Evolutionary conservation across 2,888 invertebrate genomes (phyloP).

Genomic region (Nymphalis urticae): DNA sequence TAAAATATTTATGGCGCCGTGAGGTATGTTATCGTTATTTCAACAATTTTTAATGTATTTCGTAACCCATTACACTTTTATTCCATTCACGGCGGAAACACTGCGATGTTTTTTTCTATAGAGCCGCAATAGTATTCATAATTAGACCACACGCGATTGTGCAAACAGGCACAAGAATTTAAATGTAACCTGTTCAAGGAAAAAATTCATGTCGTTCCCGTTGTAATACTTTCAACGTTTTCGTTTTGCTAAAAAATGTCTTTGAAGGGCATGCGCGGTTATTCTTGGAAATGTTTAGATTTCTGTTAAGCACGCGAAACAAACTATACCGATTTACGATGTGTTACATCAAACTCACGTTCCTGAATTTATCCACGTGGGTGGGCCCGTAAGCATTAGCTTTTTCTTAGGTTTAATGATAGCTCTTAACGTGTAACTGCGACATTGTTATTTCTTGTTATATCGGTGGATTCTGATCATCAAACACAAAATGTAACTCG

Average conservation of each 20-base stretch:
- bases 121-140: slow-evolving; percentile 58
- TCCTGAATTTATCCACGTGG: slow-evolving; percentile 71
- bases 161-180: slow-evolving; percentile 71
- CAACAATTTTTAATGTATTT: slow-evolving; percentile 52
- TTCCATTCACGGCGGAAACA: slow-evolving; percentile 49
- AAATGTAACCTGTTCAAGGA: slow-evolving; percentile 72
- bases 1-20: slow-evolving; percentile 53
- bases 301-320: slow-evolving; percentile 55
- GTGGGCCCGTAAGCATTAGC: slow-evolving; percentile 72
- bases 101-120: slow-evolving; percentile 51
- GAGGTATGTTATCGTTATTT: slow-evolving; percentile 58
- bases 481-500: slow-evolving; percentile 14
- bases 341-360: slow-evolving; percentile 72
- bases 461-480: slow-evolving; percentile 24
- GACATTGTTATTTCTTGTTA: slow-evolving; percentile 56
- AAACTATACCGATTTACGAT: slow-evolving; percentile 68
- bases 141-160: slow-evolving; percentile 80
- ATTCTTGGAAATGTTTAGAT: slow-evolving; percentile 67
- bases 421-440: slow-evolving; percentile 61
- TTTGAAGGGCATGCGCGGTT: slow-evolving; percentile 70
- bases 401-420: slow-evolving; percentile 73
- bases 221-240: slow-evolving; percentile 71
- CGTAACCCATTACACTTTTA: slow-evolving; percentile 57
- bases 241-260: slow-evolving; percentile 70
- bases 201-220: slow-evolving; percentile 69